Percentiles rank a stretch among this genome's conserved stretches.
Conservation (phyloP, 2,888 invertebrate genomes). For the Cybosia mesomella region DNA sequence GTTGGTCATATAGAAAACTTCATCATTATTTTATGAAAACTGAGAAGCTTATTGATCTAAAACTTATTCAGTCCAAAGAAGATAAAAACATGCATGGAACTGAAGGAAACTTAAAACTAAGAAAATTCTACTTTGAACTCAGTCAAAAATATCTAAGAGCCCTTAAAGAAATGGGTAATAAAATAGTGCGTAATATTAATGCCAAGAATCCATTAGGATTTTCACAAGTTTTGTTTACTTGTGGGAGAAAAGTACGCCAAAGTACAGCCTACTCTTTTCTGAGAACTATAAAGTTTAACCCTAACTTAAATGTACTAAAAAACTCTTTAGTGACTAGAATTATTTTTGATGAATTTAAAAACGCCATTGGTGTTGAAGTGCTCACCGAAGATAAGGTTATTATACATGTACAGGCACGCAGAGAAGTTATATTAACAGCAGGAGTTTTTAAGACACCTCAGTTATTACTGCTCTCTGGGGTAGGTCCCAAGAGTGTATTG, state of each 20-base stretch:
- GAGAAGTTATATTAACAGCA: conserved; percentile 79
- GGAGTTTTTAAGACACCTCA: conserved; percentile 81
- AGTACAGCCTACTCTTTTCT: conserved; percentile 83
- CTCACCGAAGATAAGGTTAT: conserved; percentile 53
- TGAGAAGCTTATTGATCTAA: conserved; percentile 47
- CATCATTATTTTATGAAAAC: conserved; percentile 54
- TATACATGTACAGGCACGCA: conserved; percentile 61
- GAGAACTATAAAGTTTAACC: conserved; percentile 50
- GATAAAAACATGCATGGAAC: conserved; percentile 61
- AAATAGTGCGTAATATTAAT: conserved; percentile 43
- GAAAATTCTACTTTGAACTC: conserved; percentile 45
- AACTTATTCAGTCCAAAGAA: conserved; percentile 37
- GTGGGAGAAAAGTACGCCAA: conserved; percentile 74
- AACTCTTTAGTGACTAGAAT: conserved; percentile 79
- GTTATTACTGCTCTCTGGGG: conserved; percentile 79
- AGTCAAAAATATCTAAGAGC: conserved; percentile 59
- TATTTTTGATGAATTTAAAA: conserved; percentile 76
- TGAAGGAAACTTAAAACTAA: conserved; percentile 71
- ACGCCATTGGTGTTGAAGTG: conserved; percentile 74
- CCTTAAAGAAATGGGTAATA: conserved; percentile 74
- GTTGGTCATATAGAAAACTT: conserved; percentile 53
- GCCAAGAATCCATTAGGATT: conserved; percentile 64
- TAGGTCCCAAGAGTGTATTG: conserved; percentile 75
- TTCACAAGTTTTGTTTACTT: conserved; percentile 73
- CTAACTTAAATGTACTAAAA: conserved; percentile 69